phyloP scores from a whole-genome alignment of 2,113 vertebrate genomes.

The Setophaga coronata region DNA sequence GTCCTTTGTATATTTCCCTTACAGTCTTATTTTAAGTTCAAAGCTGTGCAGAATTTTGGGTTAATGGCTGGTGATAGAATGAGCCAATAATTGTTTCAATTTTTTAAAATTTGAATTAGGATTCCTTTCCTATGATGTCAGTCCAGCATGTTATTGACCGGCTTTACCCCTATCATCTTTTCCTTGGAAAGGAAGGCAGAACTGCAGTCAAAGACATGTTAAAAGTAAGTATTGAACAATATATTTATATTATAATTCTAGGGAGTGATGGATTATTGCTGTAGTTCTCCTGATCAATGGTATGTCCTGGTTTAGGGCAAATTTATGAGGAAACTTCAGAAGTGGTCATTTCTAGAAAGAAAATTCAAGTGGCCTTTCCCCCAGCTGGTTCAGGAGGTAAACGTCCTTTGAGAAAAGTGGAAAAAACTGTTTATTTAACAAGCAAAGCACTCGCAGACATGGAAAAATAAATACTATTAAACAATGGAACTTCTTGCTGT shows the following conservation, averaged over 20 bases:
- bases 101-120: constrained; percentile 71
- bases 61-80: background rate
- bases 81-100: background rate
- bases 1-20: background rate
- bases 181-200: constrained; percentile 89
- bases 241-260: background rate
- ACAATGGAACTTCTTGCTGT: background rate
- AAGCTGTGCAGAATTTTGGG: background rate
- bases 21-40: background rate
- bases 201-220: constrained; percentile 86
- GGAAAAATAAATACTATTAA: background rate
- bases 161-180: constrained; percentile 88
- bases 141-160: constrained; percentile 81
- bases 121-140: constrained; percentile 88
- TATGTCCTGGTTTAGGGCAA: background rate
- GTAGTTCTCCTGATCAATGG: background rate
- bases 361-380: background rate
- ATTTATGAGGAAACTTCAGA: background rate
- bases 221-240: constrained; percentile 76
- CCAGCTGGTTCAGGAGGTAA: background rate
- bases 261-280: background rate
- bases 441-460: background rate
- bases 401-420: background rate
- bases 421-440: background rate
- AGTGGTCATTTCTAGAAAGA: background rate